Percentiles rank a stretch among this genome's conserved stretches.
These are phyloP conservation scores for Drosophila takahashii DNA, from an alignment of 1,140 invertebrate species.

Conservation along the genomic window DNA sequence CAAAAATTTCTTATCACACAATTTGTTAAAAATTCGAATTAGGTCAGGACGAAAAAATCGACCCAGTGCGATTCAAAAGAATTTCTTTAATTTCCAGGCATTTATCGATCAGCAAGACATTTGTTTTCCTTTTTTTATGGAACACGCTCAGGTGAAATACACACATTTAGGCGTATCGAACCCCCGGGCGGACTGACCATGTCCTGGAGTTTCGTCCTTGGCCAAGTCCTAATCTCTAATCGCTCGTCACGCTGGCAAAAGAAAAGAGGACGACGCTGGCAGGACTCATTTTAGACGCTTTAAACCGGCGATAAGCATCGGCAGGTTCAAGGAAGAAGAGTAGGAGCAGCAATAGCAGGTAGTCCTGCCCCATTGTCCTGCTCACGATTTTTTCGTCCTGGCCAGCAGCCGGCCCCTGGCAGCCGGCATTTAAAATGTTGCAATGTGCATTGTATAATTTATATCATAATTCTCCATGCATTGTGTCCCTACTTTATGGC, in stretches of 20 bases:
- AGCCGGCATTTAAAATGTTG: constrained; percentile 71
- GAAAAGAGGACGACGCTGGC: constrained; percentile 13
- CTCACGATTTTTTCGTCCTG: constrained; percentile 47
- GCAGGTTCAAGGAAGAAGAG: constrained; percentile 54
- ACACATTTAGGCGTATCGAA: constrained; percentile 35
- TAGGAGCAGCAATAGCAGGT: constrained; percentile 45
- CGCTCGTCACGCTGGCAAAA: constrained; percentile 72
- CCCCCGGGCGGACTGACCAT: constrained; percentile 36
- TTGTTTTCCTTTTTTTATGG: constrained; percentile 32
- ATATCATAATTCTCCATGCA: constrained; percentile 73
- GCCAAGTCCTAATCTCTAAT: constrained; percentile 70
- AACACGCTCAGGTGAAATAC: constrained; percentile 38
- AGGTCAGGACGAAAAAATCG: constrained; percentile 6
- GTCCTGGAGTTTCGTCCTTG: constrained; percentile 45
- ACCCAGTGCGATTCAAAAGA: constrained; percentile 17
- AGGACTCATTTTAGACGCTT: constrained; percentile 74
- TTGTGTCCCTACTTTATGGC: constrained; percentile 53
- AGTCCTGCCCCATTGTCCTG: constrained; percentile 70
- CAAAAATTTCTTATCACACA: constrained; percentile 22
- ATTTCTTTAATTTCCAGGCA: constrained; percentile 39
- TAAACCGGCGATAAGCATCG: constrained; percentile 68
- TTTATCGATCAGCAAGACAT: constrained; percentile 66
- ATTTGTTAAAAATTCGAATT: constrained; percentile 20
- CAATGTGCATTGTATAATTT: constrained; percentile 81
- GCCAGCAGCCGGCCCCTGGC: constrained; percentile 32